phyloP scores from a whole-genome alignment of 2,888 invertebrate genomes.

The Tenthredo distinguenda region DNA sequence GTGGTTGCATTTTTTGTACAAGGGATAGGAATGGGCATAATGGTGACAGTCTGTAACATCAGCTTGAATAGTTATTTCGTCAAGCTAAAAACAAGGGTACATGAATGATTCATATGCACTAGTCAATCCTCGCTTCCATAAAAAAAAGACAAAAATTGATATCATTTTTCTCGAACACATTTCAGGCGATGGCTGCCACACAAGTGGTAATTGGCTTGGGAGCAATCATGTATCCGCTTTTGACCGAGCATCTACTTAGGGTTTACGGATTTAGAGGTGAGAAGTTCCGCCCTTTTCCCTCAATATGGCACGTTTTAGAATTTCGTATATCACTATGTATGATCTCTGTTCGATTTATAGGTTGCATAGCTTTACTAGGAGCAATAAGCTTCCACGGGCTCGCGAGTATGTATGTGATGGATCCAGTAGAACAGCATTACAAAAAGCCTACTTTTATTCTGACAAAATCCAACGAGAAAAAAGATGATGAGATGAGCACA shows the following conservation, averaged over 20 bases:
- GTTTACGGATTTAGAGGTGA: conserved; percentile 85
- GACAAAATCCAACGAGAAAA: background rate
- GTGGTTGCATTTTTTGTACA: conserved; percentile 81
- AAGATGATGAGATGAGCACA: background rate
- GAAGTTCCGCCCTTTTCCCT: background rate
- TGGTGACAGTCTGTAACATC: conserved; percentile 86
- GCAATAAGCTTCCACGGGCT: conserved; percentile 85
- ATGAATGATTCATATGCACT: background rate
- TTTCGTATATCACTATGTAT: background rate
- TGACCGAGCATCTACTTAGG: conserved; percentile 82
- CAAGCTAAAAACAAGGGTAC: conserved; percentile 82
- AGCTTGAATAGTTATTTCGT: conserved; percentile 88
- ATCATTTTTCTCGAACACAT: background rate
- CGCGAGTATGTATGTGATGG: conserved; percentile 86
- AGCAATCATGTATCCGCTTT: conserved; percentile 84
- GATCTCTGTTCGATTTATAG: conserved; percentile 59
- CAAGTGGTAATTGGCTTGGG: conserved; percentile 86
- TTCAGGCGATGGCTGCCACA: conserved; percentile 86
- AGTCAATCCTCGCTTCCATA: background rate
- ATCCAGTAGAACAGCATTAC: conserved; percentile 86
- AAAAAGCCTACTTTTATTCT: conserved; percentile 57
- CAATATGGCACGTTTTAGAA: background rate
- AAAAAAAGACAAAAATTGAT: conserved; percentile 76
- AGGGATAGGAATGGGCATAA: conserved; percentile 87
- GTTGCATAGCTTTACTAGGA: conserved; percentile 83